Evolutionary conservation across 2,888 invertebrate species (phyloP).

Genomic region (Thelaira solivaga): DNA sequence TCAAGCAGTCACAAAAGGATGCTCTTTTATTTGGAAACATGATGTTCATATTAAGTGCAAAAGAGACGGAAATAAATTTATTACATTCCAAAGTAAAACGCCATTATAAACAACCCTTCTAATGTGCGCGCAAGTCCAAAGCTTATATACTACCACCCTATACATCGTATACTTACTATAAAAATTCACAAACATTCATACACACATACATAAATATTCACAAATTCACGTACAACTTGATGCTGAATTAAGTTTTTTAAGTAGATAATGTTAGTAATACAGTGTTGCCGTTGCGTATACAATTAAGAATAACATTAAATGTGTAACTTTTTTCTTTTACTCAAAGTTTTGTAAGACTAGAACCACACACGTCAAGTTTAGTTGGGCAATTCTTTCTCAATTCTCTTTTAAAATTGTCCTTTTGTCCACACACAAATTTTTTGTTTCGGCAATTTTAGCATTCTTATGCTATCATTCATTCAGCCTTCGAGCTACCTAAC

Average conservation of each 20-base stretch:
- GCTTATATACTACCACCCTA: conserved; percentile 24
- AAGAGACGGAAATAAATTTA: conserved; percentile 60
- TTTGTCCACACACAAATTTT: too few relatives aligned
- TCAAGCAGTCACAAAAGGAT: conserved; percentile 47
- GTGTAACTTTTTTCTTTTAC: too few relatives aligned
- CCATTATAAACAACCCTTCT: conserved; percentile 60
- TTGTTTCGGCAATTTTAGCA: too few relatives aligned
- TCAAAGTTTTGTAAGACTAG: too few relatives aligned
- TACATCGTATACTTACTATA: not conserved
- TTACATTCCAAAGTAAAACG: conserved; percentile 54
- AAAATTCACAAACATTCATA: not conserved
- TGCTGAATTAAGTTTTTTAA: conserved; percentile 3
- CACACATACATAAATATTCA: not conserved
- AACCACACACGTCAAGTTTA: too few relatives aligned
- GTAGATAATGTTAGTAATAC: not conserved
- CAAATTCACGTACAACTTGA: not conserved
- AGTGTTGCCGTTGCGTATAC: too few relatives aligned
- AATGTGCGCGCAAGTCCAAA: conserved; percentile 56
- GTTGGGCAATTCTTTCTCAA: too few relatives aligned
- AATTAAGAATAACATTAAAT: too few relatives aligned
- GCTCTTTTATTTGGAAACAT: conserved; percentile 55
- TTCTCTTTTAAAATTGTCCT: too few relatives aligned
- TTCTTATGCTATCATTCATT: too few relatives aligned
- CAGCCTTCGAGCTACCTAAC: too few relatives aligned
- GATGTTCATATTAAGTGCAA: conserved; percentile 33